These are phyloP conservation scores for Epinotia brunnichana DNA, from an alignment of 2,888 invertebrate genomes.

Conservation along the genomic window DNA sequence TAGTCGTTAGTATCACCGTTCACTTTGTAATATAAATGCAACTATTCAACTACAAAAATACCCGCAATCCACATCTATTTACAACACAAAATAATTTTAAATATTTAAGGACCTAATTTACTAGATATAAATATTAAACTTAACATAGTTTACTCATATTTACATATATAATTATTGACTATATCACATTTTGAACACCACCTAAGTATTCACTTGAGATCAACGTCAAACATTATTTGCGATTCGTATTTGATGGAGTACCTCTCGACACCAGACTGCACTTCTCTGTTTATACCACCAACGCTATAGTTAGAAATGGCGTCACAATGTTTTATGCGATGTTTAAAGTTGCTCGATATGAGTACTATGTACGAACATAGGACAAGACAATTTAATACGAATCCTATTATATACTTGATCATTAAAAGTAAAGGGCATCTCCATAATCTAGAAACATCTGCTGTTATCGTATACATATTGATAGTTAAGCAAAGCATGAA, in stretches of 20 bases:
- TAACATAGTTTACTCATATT: too few relatives aligned
- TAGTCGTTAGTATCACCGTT: too few relatives aligned
- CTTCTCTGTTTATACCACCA: conserved; percentile 35
- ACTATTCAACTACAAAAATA: too few relatives aligned
- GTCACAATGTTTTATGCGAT: conserved; percentile 57
- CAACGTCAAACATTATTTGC: conserved; percentile 21
- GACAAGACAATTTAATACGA: conserved; percentile 67
- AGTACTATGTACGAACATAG: conserved; percentile 67
- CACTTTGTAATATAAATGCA: too few relatives aligned
- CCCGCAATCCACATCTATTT: too few relatives aligned
- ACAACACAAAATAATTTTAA: too few relatives aligned
- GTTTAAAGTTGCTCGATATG: conserved; percentile 62
- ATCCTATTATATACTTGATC: conserved; percentile 64
- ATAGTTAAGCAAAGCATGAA: conserved; percentile 72
- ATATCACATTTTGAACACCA: background rate
- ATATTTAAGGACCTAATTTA: too few relatives aligned
- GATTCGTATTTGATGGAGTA: conserved; percentile 24
- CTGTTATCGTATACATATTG: conserved; percentile 70
- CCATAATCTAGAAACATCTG: conserved; percentile 52
- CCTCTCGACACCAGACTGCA: conserved; percentile 4
- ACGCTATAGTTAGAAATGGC: conserved; percentile 58
- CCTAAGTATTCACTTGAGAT: conserved; percentile 15
- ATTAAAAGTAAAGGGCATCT: conserved; percentile 61
- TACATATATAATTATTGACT: background rate
- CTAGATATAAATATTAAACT: too few relatives aligned